These are phyloP conservation scores for Cinara cedri DNA, from an alignment of 2,888 invertebrate species.

Conservation along the genomic window DNA sequence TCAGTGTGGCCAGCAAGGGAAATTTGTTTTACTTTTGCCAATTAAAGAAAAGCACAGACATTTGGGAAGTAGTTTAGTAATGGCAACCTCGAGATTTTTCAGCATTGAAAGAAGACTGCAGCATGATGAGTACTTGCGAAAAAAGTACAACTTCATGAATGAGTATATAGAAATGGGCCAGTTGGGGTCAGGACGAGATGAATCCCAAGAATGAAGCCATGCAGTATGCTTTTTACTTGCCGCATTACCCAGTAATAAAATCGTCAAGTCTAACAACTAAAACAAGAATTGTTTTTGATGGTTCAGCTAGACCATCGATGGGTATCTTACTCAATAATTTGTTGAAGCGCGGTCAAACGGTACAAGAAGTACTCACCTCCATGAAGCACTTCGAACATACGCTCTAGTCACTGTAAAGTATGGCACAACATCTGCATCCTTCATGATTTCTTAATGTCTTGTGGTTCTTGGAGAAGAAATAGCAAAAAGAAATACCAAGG, in stretches of 20 bases:
- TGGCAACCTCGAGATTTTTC: too few species aligned
- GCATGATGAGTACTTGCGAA: neutral
- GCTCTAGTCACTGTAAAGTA: too few species aligned
- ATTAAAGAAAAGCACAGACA: too few species aligned
- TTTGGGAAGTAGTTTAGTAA: too few species aligned
- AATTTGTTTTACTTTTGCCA: neutral
- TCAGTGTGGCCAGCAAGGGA: too few species aligned
- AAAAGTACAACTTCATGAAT: constrained; percentile 40
- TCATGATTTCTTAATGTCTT: too few species aligned
- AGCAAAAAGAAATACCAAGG: too few species aligned
- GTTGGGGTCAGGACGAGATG: neutral
- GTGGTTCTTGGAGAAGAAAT: too few species aligned
- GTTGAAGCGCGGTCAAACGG: constrained; percentile 50
- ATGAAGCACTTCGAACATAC: too few species aligned
- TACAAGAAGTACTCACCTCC: too few species aligned
- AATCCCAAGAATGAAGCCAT: neutral
- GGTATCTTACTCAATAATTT: constrained; percentile 58
- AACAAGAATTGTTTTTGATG: neutral
- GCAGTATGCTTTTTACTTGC: neutral
- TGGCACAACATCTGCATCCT: too few species aligned
- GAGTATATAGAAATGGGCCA: constrained; percentile 55
- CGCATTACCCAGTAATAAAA: neutral
- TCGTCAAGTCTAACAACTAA: neutral
- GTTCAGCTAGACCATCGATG: neutral
- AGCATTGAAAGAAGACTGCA: neutral